Percentiles rank a stretch among this genome's conserved stretches.
These are phyloP conservation scores for Ganaspis sp. DNA, from an alignment of 1,140 invertebrate species.

Conservation along the genomic window DNA sequence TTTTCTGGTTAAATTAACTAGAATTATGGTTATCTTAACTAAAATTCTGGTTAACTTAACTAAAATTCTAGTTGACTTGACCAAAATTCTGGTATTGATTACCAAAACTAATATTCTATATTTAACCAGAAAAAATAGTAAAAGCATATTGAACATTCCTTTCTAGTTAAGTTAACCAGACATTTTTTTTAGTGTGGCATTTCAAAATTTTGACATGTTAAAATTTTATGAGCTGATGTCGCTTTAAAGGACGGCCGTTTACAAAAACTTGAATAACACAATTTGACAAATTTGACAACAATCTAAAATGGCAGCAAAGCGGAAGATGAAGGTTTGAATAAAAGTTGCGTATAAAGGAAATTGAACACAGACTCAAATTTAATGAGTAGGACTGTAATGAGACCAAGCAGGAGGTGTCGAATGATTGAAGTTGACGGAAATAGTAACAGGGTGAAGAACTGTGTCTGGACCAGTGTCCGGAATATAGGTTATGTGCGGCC, in stretches of 20 bases:
- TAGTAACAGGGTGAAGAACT: slow-evolving; percentile 92
- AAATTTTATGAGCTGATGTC: too few relatives aligned
- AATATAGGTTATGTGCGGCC: slow-evolving; percentile 81
- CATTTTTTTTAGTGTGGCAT: too few relatives aligned
- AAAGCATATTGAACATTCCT: too few relatives aligned
- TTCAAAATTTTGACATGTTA: too few relatives aligned
- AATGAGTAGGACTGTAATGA: slow-evolving; percentile 66
- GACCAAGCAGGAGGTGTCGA: slow-evolving; percentile 63
- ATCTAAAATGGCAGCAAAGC: background rate
- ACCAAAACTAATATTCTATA: too few relatives aligned
- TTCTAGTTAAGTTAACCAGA: too few relatives aligned
- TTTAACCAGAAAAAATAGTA: too few relatives aligned
- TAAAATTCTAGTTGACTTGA: too few relatives aligned
- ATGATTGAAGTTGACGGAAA: slow-evolving; percentile 88
- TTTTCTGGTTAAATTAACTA: too few relatives aligned
- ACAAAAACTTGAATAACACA: background rate
- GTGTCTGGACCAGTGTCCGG: slow-evolving; percentile 78
- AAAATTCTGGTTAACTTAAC: too few relatives aligned
- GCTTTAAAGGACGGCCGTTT: background rate
- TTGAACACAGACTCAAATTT: slow-evolving; percentile 48
- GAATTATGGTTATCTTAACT: too few relatives aligned
- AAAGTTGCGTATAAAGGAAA: background rate
- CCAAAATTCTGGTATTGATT: too few relatives aligned
- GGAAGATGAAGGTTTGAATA: slow-evolving; percentile 18
- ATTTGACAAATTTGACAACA: background rate